These are phyloP conservation scores for Mungos mungo DNA, from an alignment of 2,113 vertebrate genomes.

Conservation along the genomic window DNA sequence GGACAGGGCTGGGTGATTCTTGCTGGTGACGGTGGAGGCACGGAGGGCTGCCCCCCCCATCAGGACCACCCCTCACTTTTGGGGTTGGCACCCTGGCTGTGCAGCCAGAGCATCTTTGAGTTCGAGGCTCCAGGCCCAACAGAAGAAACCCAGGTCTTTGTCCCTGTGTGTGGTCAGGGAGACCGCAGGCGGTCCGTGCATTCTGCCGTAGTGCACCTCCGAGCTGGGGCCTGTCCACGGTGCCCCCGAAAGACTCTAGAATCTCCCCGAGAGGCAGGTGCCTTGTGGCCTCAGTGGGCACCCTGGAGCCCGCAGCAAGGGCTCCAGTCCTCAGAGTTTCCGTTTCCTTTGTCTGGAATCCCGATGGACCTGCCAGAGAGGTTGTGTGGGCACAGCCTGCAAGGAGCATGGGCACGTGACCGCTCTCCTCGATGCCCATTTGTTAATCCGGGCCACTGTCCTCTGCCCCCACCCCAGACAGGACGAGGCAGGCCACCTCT, in stretches of 20 bases:
- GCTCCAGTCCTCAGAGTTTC: neutral
- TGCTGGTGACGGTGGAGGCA: neutral
- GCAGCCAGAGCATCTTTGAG: accelerated
- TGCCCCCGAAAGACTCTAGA: accelerated
- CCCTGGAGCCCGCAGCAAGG: accelerated
- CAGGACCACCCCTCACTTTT: neutral
- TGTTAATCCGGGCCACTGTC: neutral
- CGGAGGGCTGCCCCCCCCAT: accelerated
- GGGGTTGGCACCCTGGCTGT: no score
- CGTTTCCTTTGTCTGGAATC: neutral
- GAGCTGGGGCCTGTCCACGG: neutral
- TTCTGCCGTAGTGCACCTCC: neutral
- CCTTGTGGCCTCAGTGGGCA: accelerated
- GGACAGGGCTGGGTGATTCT: neutral
- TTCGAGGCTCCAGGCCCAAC: no score
- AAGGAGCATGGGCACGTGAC: accelerated
- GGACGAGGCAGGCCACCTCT: neutral
- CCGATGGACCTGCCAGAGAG: accelerated
- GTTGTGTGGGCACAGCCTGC: accelerated
- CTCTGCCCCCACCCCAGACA: neutral
- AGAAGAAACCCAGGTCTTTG: neutral
- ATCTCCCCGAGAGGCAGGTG: no score
- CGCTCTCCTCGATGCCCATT: neutral
- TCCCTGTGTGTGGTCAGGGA: neutral
- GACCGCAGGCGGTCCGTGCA: accelerated